Evolutionary conservation across 2,888 invertebrate genomes (phyloP), one percentile per base, ranked within the genome.

Genomic region (Cryptops parisi): DNA sequence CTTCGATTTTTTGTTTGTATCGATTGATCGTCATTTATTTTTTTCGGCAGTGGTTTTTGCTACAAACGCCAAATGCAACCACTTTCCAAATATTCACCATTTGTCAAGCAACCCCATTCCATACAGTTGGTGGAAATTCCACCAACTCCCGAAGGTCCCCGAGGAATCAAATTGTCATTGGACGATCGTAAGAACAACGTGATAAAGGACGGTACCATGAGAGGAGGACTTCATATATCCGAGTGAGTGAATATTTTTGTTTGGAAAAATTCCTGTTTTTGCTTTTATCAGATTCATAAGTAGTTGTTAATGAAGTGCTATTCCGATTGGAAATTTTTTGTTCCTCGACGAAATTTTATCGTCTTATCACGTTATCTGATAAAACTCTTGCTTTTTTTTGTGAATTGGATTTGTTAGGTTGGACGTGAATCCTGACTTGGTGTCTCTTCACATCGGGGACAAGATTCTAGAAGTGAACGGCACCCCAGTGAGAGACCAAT

Each of bases 391-490:
- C 21, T 43, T 21, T 22, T 15, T 44, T 22, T 24, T 23, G 15
- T 19, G 2, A 15, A 1, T 2, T 2, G 3, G 19, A 19, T 33
- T 53, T 67, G 71, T 33, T 70, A 88, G 88, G 68, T 76, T 88
- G 63, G 87, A 86, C 64, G 79, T 84, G 54, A 82, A 82, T 61
- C 81, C 81, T 62, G 85, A 85, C 59, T 73, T 87, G 54, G 81
- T 87, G 75, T 81, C 85, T 6, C 73, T 91, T 52, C 89, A 85
- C 67, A 82, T 91, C 61, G 93, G 93, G n/a, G 93, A 93, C 71
- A 77, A 82, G 63, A 88, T 94, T 59, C 73, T 93, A 58, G 93
- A 93, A 74, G 87, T 93, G 47, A 90, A 93, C 73, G 91, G 93
- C 2, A 80, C 85, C 0, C 85, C 89, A 1, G 83, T 90, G 1